Percentiles rank a stretch among this genome's conserved stretches.
Conservation (phyloP, 2,888 invertebrate genomes). For the Drosophila aldrichi region DNA sequence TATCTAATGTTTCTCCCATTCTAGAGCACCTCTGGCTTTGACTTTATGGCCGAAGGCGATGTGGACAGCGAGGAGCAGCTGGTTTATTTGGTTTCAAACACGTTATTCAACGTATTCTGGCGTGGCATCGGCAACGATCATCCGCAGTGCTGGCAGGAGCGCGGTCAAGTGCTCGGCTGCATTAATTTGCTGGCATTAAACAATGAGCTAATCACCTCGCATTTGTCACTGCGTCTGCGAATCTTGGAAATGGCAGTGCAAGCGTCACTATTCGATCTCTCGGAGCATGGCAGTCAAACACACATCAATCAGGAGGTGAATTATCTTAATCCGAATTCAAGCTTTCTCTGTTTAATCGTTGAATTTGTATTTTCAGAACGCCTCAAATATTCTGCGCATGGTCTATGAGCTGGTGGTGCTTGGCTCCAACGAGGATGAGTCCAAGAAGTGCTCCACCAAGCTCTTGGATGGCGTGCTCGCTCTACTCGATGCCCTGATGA, state of each 20-base stretch:
- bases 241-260: conserved; percentile 88
- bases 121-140: conserved; percentile 87
- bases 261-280: conserved; percentile 87
- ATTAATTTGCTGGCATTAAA: conserved; percentile 87
- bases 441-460: conserved; percentile 86
- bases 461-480: conserved; percentile 87
- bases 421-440: conserved; percentile 86
- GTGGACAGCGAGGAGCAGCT: conserved; percentile 87
- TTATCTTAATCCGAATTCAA: accelerated
- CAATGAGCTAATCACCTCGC: conserved; percentile 87
- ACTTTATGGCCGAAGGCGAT: conserved; percentile 83
- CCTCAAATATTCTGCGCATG: conserved; percentile 87
- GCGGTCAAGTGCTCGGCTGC: conserved; percentile 88
- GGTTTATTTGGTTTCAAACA: conserved; percentile 87
- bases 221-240: conserved; percentile 86
- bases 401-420: conserved; percentile 87
- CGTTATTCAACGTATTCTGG: conserved; percentile 88
- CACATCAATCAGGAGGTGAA: conserved; percentile 85
- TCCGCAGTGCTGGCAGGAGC: conserved; percentile 87
- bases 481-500: conserved; percentile 86
- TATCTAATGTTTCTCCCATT: neutral
- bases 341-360: neutral
- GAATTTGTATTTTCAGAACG: conserved; percentile 83
- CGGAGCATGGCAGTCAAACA: conserved; percentile 86
- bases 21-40: conserved; percentile 72